These are phyloP conservation scores for Myotis daubentonii DNA, from an alignment of 2,797 vertebrate genomes.

Conservation along the genomic window DNA sequence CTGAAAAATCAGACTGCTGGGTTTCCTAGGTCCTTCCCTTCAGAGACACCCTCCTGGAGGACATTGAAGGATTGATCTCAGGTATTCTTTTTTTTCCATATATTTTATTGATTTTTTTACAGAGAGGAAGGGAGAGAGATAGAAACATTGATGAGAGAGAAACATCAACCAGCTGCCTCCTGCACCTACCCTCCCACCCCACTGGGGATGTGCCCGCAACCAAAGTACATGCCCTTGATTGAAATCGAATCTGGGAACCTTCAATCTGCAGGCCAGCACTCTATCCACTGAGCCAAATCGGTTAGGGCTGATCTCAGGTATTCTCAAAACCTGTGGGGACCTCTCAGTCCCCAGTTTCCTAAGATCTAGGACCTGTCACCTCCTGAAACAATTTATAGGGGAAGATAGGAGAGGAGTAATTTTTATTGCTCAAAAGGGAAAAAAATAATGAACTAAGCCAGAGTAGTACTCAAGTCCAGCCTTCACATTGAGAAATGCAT, in stretches of 20 bases:
- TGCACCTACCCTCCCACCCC: no score
- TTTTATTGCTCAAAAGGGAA: neutral
- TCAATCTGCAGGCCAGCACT: no score
- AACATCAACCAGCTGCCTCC: no score
- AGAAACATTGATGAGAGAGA: no score
- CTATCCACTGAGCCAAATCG: no score
- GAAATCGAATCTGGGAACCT: no score
- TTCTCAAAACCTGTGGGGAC: neutral
- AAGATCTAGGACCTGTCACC: neutral
- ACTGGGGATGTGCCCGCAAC: no score
- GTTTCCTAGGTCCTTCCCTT: neutral
- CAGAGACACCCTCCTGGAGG: neutral
- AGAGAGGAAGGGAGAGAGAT: no score
- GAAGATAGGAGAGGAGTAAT: neutral
- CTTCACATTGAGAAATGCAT: neutral
- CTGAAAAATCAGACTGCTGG: neutral
- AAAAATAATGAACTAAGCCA: neutral
- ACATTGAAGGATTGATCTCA: neutral
- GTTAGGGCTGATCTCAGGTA: no score
- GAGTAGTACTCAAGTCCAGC: neutral
- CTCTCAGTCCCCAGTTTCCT: neutral
- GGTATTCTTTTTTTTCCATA: neutral
- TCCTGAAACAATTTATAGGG: neutral
- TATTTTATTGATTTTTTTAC: no score
- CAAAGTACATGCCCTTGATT: no score